phyloP scores from a whole-genome alignment of 2,113 vertebrate genomes.

The Dasyurus viverrinus region DNA sequence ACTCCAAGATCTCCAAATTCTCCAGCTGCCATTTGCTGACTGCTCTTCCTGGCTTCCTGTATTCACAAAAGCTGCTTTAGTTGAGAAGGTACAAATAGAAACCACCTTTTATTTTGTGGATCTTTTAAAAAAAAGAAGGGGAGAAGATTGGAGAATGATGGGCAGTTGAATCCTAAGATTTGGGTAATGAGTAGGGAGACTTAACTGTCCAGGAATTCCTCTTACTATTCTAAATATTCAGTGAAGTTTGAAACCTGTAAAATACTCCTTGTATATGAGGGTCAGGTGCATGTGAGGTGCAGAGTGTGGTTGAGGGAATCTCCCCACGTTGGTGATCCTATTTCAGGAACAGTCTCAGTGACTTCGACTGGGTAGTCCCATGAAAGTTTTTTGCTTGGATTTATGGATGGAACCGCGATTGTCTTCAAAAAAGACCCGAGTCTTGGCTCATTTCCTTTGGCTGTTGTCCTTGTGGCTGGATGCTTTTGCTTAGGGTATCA shows the following conservation, averaged over 20 bases:
- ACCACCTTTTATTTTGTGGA: not conserved
- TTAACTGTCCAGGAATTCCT: not conserved
- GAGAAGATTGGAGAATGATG: not conserved
- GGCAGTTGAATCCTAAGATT: not conserved
- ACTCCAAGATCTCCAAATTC: not conserved
- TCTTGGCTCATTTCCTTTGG: not conserved
- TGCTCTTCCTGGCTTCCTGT: not conserved
- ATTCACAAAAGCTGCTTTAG: not conserved
- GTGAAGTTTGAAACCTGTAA: not conserved
- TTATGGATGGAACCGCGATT: not conserved
- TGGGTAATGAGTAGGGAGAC: not conserved
- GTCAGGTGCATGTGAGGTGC: not conserved
- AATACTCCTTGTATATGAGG: not conserved
- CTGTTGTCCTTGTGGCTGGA: no score
- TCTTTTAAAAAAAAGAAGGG: not conserved
- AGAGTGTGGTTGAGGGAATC: not conserved
- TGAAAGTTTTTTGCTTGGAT: not conserved
- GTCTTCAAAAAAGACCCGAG: not conserved
- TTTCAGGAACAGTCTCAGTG: not conserved
- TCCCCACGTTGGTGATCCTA: not conserved
- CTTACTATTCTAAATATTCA: not conserved
- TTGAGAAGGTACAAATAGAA: not conserved
- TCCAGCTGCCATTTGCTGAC: not conserved
- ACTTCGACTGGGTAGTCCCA: not conserved
- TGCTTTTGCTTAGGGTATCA: not conserved